A percentile compares a stretch with the other conserved stretches of the same genome.
Evolutionary conservation across 2,888 invertebrate species (phyloP).

Genomic region (Subacronicta megacephala): DNA sequence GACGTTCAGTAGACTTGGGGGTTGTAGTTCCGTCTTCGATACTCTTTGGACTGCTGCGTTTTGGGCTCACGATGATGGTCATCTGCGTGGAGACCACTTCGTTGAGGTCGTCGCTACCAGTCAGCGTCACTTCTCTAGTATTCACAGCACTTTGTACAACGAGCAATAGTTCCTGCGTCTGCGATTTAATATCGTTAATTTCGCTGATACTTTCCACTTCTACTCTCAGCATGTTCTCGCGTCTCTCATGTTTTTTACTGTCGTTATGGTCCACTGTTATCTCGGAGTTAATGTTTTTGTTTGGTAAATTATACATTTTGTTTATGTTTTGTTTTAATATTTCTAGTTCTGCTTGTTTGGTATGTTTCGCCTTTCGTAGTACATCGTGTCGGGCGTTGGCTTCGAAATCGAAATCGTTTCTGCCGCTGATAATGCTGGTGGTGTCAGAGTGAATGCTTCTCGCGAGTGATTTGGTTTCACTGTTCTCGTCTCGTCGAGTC

Average conservation of each 20-base stretch:
- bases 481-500: not conserved
- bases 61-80: slow-evolving; percentile 74
- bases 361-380: slow-evolving; percentile 40
- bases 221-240: slow-evolving; percentile 64
- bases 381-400: slow-evolving; percentile 28
- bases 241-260: slow-evolving; percentile 23
- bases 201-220: slow-evolving; percentile 69
- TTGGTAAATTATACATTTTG: slow-evolving; percentile 65
- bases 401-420: slow-evolving; percentile 9
- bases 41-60: slow-evolving; percentile 31
- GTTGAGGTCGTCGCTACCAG: slow-evolving; percentile 40
- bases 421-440: slow-evolving; percentile 6
- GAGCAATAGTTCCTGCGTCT: slow-evolving; percentile 63
- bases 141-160: slow-evolving; percentile 70
- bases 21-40: not conserved
- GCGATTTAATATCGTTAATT: slow-evolving; percentile 50
- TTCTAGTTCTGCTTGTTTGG: slow-evolving; percentile 64
- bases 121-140: slow-evolving; percentile 35
- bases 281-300: slow-evolving; percentile 24
- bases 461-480: slow-evolving; percentile 1
- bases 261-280: slow-evolving; percentile 4
- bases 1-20: not conserved
- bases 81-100: slow-evolving; percentile 61
- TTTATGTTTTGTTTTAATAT: slow-evolving; percentile 68
- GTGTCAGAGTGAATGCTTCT: slow-evolving; percentile 1